phyloP scores from a whole-genome alignment of 2,888 invertebrate genomes.

The Tenodera sinensis region DNA sequence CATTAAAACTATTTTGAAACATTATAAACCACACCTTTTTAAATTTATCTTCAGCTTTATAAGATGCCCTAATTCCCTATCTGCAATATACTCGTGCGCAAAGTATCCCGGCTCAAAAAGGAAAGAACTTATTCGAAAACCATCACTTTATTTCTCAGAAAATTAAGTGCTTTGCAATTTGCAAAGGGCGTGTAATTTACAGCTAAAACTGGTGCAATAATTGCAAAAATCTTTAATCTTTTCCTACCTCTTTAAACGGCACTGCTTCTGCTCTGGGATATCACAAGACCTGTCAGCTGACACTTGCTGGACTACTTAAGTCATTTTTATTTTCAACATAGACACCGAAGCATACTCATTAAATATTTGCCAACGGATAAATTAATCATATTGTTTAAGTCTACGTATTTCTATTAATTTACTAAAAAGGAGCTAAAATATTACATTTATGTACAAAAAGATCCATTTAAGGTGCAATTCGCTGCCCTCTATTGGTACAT shows the following conservation, averaged over 20 bases:
- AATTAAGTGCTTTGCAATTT: background rate
- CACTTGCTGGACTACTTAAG: slow-evolving; percentile 30
- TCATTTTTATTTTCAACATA: background rate
- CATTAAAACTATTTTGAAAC: background rate
- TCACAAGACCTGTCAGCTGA: slow-evolving; percentile 48
- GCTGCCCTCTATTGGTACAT: background rate
- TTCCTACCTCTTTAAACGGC: background rate
- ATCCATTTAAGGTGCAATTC: background rate
- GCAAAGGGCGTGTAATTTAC: background rate
- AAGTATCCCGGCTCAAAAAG: background rate
- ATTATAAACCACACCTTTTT: background rate
- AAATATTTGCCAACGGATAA: too few relatives aligned
- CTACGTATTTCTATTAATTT: too few relatives aligned
- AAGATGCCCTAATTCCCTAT: background rate
- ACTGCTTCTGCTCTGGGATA: slow-evolving; percentile 31
- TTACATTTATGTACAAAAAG: too few relatives aligned
- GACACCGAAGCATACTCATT: too few relatives aligned
- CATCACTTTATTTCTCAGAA: background rate
- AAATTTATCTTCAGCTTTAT: background rate
- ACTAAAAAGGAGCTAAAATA: too few relatives aligned
- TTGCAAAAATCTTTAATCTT: background rate
- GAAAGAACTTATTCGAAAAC: background rate
- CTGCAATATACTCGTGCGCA: background rate
- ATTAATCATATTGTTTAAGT: too few relatives aligned
- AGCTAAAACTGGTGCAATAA: background rate